Evolutionary conservation across 1,140 invertebrate species (phyloP), one percentile per base, ranked within the genome.

Genomic region (Tetragnatha versicolor): DNA sequence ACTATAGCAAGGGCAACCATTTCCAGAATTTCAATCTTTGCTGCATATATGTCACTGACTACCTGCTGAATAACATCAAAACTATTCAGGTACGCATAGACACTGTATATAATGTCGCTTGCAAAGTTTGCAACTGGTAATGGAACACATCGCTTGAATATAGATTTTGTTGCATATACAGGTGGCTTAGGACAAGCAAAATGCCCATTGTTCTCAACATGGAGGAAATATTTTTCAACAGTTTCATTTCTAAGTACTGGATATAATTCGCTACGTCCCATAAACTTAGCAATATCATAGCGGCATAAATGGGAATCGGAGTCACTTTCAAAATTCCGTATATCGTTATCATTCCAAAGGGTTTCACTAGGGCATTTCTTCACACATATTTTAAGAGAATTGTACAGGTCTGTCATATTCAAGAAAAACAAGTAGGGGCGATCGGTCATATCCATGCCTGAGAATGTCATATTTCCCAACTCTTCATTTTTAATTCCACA

Each of bases 41-140:
- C 93, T 81, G 91, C 91, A 83, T 94, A 95, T 0, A 98, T 86
- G 87, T 98, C 95, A 58, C 92, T 91, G 3, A 97, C 87, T 84
- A 96, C 90, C 87, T 96, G 93, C 85, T 95, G 92, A 76, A 95
- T 90, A 39, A 92, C 89, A 85, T 96, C 93, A 91, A 93, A 94
- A 82, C 91, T 92, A 84, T 96, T 96, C 9, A 97, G 87, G 79
- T 93, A 88, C 9, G 90, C 90, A 87, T 94, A 94, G 73, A 95
- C 89, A 84, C 93, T 90, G 20, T 86, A 88, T 77, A 92, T 88
- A 25, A 92, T 86, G 68, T 88, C 87, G 72, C 88, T 85, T 4
- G 89, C 87, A 1, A 91, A 83, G 63, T 91, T 89, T 80, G 89
- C 89, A 7, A 91, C 85, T 9, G 87, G 84, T 77, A 90, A 91